Evolutionary conservation across 2,113 vertebrate species (phyloP).

Genomic region (Pachypanchax playfairii): DNA sequence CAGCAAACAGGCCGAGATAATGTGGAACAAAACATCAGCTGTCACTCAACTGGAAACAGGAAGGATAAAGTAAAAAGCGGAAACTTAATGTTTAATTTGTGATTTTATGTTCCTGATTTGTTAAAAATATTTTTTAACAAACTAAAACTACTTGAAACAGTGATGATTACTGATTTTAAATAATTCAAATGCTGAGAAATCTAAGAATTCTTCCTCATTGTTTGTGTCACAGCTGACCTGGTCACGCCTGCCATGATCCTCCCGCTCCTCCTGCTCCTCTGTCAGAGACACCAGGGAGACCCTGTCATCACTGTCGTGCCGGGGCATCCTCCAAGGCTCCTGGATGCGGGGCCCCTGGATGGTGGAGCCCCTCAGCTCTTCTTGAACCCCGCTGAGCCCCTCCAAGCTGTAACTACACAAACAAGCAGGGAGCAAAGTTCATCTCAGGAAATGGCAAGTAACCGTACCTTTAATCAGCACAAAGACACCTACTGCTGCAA

Average conservation of each 20-base stretch:
- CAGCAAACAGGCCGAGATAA: not conserved
- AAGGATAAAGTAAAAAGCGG: conserved; percentile 26
- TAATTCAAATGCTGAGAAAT: conserved; percentile 47
- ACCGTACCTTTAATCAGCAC: conserved; percentile 1
- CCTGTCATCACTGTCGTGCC: conserved; percentile 79
- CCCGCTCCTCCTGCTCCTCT: conserved; percentile 86
- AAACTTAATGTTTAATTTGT: conserved; percentile 23
- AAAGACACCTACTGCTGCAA: not conserved
- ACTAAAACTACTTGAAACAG: conserved; percentile 24
- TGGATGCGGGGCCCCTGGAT: conserved; percentile 72
- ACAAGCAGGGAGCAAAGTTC: conserved; percentile 35
- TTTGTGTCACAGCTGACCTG: conserved; percentile 73
- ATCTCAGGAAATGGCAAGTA: conserved; percentile 7
- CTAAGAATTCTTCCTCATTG: conserved; percentile 21
- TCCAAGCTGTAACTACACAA: conserved; percentile 92
- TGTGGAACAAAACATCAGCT: conserved; percentile 14
- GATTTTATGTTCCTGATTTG: conserved; percentile 20
- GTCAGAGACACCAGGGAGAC: conserved; percentile 88
- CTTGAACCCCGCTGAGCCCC: conserved; percentile 83
- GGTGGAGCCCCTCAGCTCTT: conserved; percentile 76
- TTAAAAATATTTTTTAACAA: conserved; percentile 21
- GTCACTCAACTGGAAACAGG: conserved; percentile 31
- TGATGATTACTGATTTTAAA: conserved; percentile 48
- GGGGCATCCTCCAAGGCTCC: conserved; percentile 71
- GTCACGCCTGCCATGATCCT: conserved; percentile 73